Percentiles rank a stretch among this genome's conserved stretches.
phyloP scores from a whole-genome alignment of 2,113 vertebrate species.

The Rhabdornis inornatus region DNA sequence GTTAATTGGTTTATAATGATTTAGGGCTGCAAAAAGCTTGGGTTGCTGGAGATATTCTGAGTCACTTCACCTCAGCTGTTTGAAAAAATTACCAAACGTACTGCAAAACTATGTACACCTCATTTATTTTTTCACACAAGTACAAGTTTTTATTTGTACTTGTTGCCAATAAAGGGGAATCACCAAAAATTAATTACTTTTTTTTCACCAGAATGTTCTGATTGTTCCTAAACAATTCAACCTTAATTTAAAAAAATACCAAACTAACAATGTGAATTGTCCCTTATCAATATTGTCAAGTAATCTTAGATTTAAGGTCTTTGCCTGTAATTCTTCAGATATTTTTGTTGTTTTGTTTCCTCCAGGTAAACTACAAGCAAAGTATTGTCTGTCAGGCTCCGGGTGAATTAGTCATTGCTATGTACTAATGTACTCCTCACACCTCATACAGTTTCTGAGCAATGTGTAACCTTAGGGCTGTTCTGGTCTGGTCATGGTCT shows the following conservation, averaged over 20 bases:
- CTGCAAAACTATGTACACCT: not conserved
- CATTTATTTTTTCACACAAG: not conserved
- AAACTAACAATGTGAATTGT: not conserved
- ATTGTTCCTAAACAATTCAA: not conserved
- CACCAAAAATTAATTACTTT: not conserved
- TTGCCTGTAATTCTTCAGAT: not conserved
- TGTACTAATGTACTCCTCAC: not conserved
- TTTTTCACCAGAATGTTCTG: not conserved
- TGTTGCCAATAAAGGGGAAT: not conserved
- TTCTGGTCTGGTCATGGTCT: not conserved
- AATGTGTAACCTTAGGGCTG: not conserved
- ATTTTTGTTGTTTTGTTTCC: not conserved
- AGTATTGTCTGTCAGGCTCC: not conserved
- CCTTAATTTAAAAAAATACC: not conserved
- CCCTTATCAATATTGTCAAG: not conserved
- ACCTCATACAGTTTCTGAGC: not conserved
- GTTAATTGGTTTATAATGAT: not conserved
- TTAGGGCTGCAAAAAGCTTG: not conserved
- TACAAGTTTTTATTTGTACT: not conserved
- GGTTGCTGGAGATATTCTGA: not conserved
- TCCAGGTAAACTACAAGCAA: not conserved
- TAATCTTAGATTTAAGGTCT: not conserved
- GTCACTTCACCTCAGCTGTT: not conserved
- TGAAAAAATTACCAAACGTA: not conserved
- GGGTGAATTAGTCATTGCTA: not conserved